Evolutionary conservation across 2,113 vertebrate genomes (phyloP), one percentile per base, ranked within the genome.

Genomic region (Brachyistius frenatus): DNA sequence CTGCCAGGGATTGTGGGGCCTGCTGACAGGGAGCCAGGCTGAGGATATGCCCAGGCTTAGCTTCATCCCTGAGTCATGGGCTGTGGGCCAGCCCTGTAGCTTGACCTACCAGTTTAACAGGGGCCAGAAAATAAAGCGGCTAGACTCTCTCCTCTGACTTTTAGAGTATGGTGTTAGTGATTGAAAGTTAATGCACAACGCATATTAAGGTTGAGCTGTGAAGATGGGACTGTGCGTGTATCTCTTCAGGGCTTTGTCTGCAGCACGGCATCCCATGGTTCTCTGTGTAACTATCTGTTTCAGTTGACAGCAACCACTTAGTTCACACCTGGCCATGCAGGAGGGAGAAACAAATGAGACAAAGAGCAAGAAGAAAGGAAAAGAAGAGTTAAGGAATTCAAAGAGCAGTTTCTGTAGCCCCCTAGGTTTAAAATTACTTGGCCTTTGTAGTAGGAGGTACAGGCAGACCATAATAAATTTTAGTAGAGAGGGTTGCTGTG

Each of bases 41-140:
- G 81, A 68, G 86, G 84, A 78, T 67, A 87, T 86, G 84, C 73
- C 87, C 77, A 56, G 69, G 82, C 88, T 90, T 84, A 84, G 76
- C 80, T 63, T 80, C 65, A 78, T 85, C 76, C 68, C 61, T 60
- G 31, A 71, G 71, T 71, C 64, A 39, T 80, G 78, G 88, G 86
- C 82, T 50, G 23, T 9, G 56, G 58, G 84, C 89, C 91, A 91
- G 73, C 23, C 57, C 57, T 7, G 10, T 67, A 71, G 82, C 68
- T 81, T 81, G 74, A 85, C 78, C 83, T 55, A 23, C 36, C 50
- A 60, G 60, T 56, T 49, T 54, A 68, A 77, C 57, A 70, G 57
- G 63, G 54, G 32, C 64, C 66, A 58, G 66, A 69, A 87, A 89
- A 75, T 75, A 78, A 44, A 78, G 39, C n/a, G 32, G n/a, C 41